Evolutionary conservation across 1,140 invertebrate genomes (phyloP), one percentile per base, ranked within the genome.

Genomic region (Samia ricini): DNA sequence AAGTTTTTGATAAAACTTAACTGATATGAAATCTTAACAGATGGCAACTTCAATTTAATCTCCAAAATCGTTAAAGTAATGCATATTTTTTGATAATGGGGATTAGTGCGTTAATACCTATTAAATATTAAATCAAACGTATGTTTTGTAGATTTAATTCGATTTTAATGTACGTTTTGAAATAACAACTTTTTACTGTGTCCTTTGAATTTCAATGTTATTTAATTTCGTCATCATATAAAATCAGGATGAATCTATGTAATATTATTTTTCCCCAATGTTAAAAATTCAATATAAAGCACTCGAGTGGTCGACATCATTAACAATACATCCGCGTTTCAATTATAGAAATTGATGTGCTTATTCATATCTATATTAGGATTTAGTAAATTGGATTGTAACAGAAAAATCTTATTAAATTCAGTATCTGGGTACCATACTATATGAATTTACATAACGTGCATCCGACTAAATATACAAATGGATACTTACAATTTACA

Each of bases 1-100:
- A 85, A 85, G 74, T 88, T 89, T 85, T 85, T 81, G 84, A 87
- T 87, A 89, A 85, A 84, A 81, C 74, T 78, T 79, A 78, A 79
- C 74, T 83, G 84, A 87, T 87, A 87, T 75, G 71, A 76, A 83
- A 83, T 83, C 71, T 64, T 72, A 74, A 78, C 72, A 74, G 74
- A 71, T 72, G 73, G 77, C 70, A 68, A 61, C 56, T 64, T 69
- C 55, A 60, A 36, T 65, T 66, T 61, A 65, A 70, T 69, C 63
- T 33, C 51, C 60, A 50, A 48, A 66, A 42, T 61, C 21, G 56
- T 63, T 57, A 57, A 51, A 51, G 10, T 55, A 61, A 24, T 24
- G 51, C 48, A 18, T 4, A 1, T 42, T 42, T 42, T 3, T 42
- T 15, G 33, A 15, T 42, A 42, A 15, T 42, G 15, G n/a, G 33